These are phyloP conservation scores for Trichogramma dendrolimi DNA, from an alignment of 2,888 invertebrate species.

Conservation along the genomic window DNA sequence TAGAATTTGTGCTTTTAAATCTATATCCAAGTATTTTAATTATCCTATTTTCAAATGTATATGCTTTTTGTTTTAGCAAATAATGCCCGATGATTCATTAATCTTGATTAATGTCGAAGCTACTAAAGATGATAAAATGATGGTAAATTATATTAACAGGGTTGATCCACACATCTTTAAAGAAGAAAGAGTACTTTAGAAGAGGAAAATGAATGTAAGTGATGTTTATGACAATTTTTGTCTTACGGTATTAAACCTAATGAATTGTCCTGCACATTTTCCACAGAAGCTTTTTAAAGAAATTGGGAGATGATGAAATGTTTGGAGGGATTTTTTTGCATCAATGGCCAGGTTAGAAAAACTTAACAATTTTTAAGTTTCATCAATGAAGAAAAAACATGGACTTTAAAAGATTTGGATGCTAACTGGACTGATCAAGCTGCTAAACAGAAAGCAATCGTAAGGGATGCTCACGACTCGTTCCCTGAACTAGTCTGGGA, in stretches of 20 bases:
- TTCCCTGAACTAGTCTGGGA: too few species aligned
- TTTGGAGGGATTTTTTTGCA: constrained; percentile 92
- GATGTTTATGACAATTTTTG: background rate
- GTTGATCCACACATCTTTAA: too few species aligned
- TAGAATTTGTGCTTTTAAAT: constrained; percentile 8
- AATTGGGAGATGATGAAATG: constrained; percentile 89
- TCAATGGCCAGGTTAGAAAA: constrained; percentile 96
- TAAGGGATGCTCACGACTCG: too few species aligned
- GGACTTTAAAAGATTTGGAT: constrained; percentile 87
- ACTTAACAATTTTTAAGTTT: constrained; percentile 95
- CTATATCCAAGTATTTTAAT: constrained; percentile 1
- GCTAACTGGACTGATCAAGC: constrained; percentile 96
- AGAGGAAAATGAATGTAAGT: constrained; percentile 91
- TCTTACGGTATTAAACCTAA: too few species aligned
- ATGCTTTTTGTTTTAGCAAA: constrained; percentile 63
- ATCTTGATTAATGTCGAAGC: constrained; percentile 93
- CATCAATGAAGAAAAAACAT: constrained; percentile 87
- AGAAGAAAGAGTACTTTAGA: constrained; percentile 89
- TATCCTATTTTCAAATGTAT: background rate
- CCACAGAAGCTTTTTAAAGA: constrained; percentile 88
- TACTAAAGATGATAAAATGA: constrained; percentile 96
- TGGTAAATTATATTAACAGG: too few species aligned
- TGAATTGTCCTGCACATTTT: constrained; percentile 4
- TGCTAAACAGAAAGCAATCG: too few species aligned
- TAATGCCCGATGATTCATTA: constrained; percentile 84